phyloP scores from a whole-genome alignment of 2,797 vertebrate species.

The Cynopterus sphinx region DNA sequence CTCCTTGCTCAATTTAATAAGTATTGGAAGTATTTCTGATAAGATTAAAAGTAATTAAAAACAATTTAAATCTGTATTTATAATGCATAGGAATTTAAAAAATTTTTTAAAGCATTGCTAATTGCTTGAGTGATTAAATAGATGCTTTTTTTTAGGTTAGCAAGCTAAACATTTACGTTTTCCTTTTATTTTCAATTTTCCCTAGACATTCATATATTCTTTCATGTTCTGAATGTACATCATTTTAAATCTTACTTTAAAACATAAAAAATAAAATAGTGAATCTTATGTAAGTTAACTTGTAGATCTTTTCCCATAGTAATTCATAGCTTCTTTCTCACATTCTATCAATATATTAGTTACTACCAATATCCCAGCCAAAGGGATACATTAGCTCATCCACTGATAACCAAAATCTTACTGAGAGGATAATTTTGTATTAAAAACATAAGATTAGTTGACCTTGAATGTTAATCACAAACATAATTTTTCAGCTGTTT shows the following conservation, averaged over 20 bases:
- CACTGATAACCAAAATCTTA: conserved; percentile 22
- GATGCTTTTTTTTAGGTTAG: neutral
- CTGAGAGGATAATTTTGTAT: conserved; percentile 22
- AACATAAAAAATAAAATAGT: neutral
- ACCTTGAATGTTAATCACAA: neutral
- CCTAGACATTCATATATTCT: neutral
- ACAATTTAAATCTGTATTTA: neutral
- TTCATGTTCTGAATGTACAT: conserved; percentile 20
- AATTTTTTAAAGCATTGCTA: conserved; percentile 13
- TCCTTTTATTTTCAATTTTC: neutral
- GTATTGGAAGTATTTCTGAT: conserved; percentile 14
- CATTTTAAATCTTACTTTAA: conserved; percentile 41
- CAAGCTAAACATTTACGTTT: conserved; percentile 29
- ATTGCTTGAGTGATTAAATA: conserved; percentile 10
- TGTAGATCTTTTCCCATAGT: conserved; percentile 22
- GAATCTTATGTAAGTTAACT: neutral
- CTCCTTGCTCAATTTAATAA: neutral
- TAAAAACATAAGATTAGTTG: conserved; percentile 42
- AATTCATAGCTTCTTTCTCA: neutral
- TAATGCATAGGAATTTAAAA: neutral
- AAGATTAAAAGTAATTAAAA: conserved; percentile 38
- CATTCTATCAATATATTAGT: neutral
- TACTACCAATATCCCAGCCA: neutral
- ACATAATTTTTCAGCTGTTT: conserved; percentile 24
- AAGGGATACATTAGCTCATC: neutral